Conservation (phyloP, 2,888 invertebrate species). For the Conistra vaccinii region DNA sequence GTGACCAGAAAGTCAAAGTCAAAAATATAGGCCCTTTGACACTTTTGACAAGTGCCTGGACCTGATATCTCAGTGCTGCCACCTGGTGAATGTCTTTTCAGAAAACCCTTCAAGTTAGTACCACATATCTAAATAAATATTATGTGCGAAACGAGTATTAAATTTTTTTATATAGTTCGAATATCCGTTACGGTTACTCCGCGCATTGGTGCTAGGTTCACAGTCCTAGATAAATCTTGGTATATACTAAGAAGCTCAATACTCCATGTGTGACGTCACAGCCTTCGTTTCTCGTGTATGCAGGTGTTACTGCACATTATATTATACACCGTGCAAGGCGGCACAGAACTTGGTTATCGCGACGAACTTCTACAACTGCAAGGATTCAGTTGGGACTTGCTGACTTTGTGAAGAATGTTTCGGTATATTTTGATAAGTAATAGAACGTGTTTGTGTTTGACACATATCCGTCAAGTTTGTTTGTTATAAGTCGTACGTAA, state of each 20-base stretch:
- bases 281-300: not conserved
- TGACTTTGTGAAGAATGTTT: slow-evolving; percentile 4
- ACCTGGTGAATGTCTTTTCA: no score
- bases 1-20: no score
- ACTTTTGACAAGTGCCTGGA: no score
- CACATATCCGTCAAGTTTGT: not conserved
- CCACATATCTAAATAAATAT: no score
- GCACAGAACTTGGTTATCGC: slow-evolving; percentile 29
- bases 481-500: not conserved
- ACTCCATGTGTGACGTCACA: slow-evolving; percentile 35
- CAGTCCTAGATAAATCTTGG: slow-evolving; percentile 7
- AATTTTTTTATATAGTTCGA: not conserved
- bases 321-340: not conserved
- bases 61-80: no score
- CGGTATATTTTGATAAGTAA: not conserved
- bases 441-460: not conserved
- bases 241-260: slow-evolving; percentile 10
- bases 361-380: slow-evolving; percentile 29
- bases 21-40: no score
- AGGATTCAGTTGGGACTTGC: slow-evolving; percentile 3
- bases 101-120: no score
- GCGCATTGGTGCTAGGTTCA: not conserved
- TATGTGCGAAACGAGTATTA: no score
- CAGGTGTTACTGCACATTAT: slow-evolving; percentile 44
- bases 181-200: no score